phyloP scores from a whole-genome alignment of 2,113 vertebrate genomes.

The Brachionichthys hirsutus region DNA sequence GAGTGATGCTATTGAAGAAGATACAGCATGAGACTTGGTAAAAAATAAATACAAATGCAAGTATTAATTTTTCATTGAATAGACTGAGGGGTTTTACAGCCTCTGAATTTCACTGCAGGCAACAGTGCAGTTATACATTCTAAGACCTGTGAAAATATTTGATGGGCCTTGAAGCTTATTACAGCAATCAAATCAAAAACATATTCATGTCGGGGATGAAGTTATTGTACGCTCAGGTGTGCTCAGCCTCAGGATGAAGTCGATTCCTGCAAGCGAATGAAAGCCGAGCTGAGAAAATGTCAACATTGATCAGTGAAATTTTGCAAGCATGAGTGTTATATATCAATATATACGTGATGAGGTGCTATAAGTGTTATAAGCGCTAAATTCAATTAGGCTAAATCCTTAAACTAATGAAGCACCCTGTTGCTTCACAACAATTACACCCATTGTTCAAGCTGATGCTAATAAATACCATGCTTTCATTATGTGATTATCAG shows the following conservation, averaged over 20 bases:
- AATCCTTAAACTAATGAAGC: conserved; percentile 65
- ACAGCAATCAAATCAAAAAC: conserved; percentile 26
- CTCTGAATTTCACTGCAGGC: conserved; percentile 43
- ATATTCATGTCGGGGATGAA: conserved; percentile 19
- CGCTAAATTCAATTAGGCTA: conserved; percentile 53
- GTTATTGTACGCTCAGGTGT: conserved; percentile 9
- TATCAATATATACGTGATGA: conserved; percentile 67
- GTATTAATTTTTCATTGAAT: conserved; percentile 45
- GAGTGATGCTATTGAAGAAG: conserved; percentile 20
- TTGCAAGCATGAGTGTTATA: conserved; percentile 46
- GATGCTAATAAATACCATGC: conserved; percentile 49
- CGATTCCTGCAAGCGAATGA: conserved; percentile 18
- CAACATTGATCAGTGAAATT: conserved; percentile 52
- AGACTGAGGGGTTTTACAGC: conserved; percentile 36
- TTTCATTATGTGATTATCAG: conserved; percentile 41
- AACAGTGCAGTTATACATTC: conserved; percentile 36
- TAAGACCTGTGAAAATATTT: conserved; percentile 31
- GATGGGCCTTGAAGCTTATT: conserved; percentile 30
- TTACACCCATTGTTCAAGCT: conserved; percentile 53
- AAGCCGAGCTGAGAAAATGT: conserved; percentile 45
- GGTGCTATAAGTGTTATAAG: conserved; percentile 42
- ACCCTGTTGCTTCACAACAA: conserved; percentile 27
- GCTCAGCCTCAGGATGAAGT: conserved; percentile 7
- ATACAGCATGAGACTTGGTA: conserved; percentile 17
- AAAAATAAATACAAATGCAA: conserved; percentile 17